Percentiles rank a stretch among this genome's conserved stretches.
Conservation (phyloP, 2,888 invertebrate species). For the Platerodrilus igneus region DNA sequence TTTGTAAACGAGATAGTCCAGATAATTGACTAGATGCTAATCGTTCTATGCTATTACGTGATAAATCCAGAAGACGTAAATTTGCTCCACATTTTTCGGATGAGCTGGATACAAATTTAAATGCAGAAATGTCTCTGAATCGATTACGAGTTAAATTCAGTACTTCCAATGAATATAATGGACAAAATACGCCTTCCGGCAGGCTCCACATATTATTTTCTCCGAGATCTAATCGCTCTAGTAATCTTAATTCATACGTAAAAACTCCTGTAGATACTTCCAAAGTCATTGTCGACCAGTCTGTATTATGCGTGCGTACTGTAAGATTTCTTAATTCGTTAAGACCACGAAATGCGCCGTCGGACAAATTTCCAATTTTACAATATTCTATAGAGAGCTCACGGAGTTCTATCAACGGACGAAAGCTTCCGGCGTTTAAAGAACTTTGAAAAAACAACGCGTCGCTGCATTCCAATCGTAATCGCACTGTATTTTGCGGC, state of each 20-base stretch:
- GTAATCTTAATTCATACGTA: conserved; percentile 65
- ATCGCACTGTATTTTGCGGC: conserved; percentile 71
- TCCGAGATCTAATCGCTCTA: conserved; percentile 70
- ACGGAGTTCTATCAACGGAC: conserved; percentile 68
- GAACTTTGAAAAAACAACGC: conserved; percentile 77
- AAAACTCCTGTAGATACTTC: conserved; percentile 72
- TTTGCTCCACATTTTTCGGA: conserved; percentile 67
- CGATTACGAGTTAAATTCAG: conserved; percentile 77
- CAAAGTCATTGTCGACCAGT: conserved; percentile 76
- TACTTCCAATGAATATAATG: conserved; percentile 67
- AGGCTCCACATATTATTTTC: conserved; percentile 78
- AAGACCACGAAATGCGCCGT: conserved; percentile 77
- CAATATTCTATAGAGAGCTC: conserved; percentile 78
- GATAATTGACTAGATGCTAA: conserved; percentile 68
- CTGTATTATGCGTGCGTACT: conserved; percentile 76
- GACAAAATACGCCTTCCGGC: conserved; percentile 72
- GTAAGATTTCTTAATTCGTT: conserved; percentile 74
- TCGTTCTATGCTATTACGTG: conserved; percentile 72
- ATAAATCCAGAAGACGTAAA: conserved; percentile 67
- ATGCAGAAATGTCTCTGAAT: conserved; percentile 68
- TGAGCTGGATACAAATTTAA: conserved; percentile 62
- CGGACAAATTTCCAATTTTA: conserved; percentile 75
- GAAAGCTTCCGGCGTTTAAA: conserved; percentile 70
- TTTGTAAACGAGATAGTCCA: conserved; percentile 65
- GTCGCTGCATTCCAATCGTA: conserved; percentile 75